Evolutionary conservation across 2,888 invertebrate genomes (phyloP).

Genomic region (Synergus itoensis): DNA sequence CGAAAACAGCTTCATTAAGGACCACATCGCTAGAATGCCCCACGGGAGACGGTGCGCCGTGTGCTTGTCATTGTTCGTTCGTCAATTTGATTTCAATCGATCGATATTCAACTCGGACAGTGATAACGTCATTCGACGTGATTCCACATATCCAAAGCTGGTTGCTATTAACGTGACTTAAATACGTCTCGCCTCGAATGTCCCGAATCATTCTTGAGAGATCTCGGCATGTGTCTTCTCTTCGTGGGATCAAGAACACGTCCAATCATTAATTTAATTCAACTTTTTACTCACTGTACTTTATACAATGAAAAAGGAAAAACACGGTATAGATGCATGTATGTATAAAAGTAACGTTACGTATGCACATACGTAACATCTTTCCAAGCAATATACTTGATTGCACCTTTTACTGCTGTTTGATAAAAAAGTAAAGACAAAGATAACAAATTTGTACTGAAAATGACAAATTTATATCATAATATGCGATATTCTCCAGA

Average conservation of each 20-base stretch:
- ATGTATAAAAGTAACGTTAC: no score
- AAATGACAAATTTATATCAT: no score
- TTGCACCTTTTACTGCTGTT: no score
- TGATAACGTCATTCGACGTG: conserved; percentile 48
- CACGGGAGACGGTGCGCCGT: conserved; percentile 47
- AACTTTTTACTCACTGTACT: no score
- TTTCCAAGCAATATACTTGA: no score
- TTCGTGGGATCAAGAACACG: no score
- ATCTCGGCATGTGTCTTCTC: conserved; percentile 20
- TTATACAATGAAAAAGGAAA: not conserved
- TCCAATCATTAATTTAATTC: no score
- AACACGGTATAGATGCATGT: not conserved
- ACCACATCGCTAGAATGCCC: conserved; percentile 54
- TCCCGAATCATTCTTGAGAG: not conserved
- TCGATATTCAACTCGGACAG: conserved; percentile 46
- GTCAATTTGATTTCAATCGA: conserved; percentile 45
- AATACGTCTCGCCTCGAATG: conserved; percentile 34
- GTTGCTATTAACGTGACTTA: conserved; percentile 22
- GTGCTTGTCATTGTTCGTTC: conserved; percentile 55
- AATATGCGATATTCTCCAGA: no score
- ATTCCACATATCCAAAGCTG: conserved; percentile 16
- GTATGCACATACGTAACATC: no score
- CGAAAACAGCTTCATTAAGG: conserved; percentile 69
- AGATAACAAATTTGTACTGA: no score
- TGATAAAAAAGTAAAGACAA: no score